Base-by-base conservation (phyloP, 2,113 vertebrate genomes). In the Mirounga angustirostris region DNA sequence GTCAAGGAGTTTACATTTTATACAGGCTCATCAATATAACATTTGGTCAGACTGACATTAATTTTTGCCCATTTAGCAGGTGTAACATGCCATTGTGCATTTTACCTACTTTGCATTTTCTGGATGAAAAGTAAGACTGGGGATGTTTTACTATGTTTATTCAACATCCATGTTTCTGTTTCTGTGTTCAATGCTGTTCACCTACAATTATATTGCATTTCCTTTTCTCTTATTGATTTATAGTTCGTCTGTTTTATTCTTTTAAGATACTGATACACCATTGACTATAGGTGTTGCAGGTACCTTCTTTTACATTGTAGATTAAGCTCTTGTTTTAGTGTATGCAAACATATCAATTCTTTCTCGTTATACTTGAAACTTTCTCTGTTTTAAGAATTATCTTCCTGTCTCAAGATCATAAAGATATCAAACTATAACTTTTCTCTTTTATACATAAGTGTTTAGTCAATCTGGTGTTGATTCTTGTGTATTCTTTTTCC, bases 71-170 rank as follows among this genome's bases (percentile, higher is more conserved):
- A 2, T 82, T 92, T 78, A 54, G 15, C 4, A 92, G 28, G 1
- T 87, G 2, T 61, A 46, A 90, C 58, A 54, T 91, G 63, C 67
- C 7, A 22, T 18, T 56, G n/a, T 73, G 24, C 19, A 52, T 69
- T 89, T 93, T 78, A 59, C 7, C 61, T 80, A 73, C 7, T 93
- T 92, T 89, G 33, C 7, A 63, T 91, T 95, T 96, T 74, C 56
- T 76, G 19, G 22, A 30, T 89, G 26, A 76, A 91, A 36, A 88
- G 21, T 78, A 50, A 59, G 50, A 21, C 24, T 46, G 36, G 81
- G 3, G 43, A 24, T 94, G 54, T 80, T 97, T 85, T 46, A 40
- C 58, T 56, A 22, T 92, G 10, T 78, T 91, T 92, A 89, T 94
- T 95, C 7, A 92, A 26, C 54, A 59, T 83, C 69, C 14, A 67